Base-by-base conservation (phyloP, 2,113 vertebrate species). In the Indicator indicator region DNA sequence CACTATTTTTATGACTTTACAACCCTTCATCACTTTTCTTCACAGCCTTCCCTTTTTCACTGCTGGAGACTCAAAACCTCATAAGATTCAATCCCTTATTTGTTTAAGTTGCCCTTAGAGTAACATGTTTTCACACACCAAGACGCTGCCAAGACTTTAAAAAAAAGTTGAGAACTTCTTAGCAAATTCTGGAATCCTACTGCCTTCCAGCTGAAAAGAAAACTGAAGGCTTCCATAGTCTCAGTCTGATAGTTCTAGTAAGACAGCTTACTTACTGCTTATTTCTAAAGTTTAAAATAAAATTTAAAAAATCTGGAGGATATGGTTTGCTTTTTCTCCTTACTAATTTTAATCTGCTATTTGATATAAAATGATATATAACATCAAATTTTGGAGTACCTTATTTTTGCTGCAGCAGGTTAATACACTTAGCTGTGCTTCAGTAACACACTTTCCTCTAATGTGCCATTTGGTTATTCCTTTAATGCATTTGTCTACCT, bases 401-500 rank as follows among this genome's bases (percentile, higher is more conserved):
- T 87, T 33, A 32, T 69, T 83, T 91, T 89, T 83, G 50, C 33
- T 33, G 5, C n/a, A 55, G 28, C 32, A 83, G 15, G 33, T 6
- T 59, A 65, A 78, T 69, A 50, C 56, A 73, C 59, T 90, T 76
- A 79, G 18, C 21, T 63, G 55, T 79, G 21, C 18, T 72, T 67
- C 55, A 50, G 64, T 32, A 92, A 89, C 13, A 58, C 3, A n/a
- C 18, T 76, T 92, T 38, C 27, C n/a, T 87, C 81, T 77, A 78
- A 48, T 67, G 28, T 67, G 52, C 32, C 91, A 12, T 44, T 82
- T 94, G n/a, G 16, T 90, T 88, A 82, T 81, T 94, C 21, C 20
- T 93, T 93, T 64, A 92, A 73, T 48, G n/a, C 40, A 76, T 73
- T 83, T 91, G 67, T 93, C 86, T 88, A 74, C 64, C 80, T 88